Evolutionary conservation across 2,888 invertebrate genomes (phyloP).

Genomic region (Sminthurides aquaticus): DNA sequence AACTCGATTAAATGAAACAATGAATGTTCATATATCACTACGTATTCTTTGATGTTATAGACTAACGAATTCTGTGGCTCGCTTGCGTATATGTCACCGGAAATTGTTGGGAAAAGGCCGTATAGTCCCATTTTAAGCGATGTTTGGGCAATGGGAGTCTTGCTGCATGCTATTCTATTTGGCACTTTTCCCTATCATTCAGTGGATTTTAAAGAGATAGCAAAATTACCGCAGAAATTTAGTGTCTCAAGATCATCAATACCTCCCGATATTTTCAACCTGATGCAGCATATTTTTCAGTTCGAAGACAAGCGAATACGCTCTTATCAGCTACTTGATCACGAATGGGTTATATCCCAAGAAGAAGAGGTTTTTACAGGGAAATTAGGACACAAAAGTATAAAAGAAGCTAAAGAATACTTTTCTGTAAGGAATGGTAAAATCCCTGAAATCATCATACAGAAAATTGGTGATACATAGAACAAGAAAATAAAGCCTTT

Average conservation of each 20-base stretch:
- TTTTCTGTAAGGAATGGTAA: neutral
- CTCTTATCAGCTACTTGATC: constrained; percentile 17
- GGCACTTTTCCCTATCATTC: constrained; percentile 21
- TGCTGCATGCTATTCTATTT: constrained; percentile 16
- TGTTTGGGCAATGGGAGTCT: constrained; percentile 24
- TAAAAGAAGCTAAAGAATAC: neutral
- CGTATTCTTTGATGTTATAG: neutral
- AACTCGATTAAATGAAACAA: too few species aligned
- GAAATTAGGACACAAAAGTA: constrained; percentile 8
- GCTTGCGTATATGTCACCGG: constrained; percentile 22
- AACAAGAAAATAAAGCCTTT: too few species aligned
- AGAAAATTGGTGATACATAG: neutral
- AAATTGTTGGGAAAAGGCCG: constrained; percentile 1
- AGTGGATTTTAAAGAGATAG: neutral
- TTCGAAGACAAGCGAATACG: constrained; percentile 19
- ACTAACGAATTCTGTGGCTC: constrained; percentile 19
- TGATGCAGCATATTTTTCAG: constrained; percentile 13
- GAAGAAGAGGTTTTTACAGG: constrained; percentile 9
- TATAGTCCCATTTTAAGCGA: constrained; percentile 25
- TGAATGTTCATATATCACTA: neutral
- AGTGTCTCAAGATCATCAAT: neutral
- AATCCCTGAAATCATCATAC: neutral
- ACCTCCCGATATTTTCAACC: neutral
- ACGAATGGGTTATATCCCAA: constrained; percentile 13
- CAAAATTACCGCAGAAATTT: constrained; percentile 4